Conservation (phyloP, 2,888 invertebrate species). For the Drosophila testacea region DNA sequence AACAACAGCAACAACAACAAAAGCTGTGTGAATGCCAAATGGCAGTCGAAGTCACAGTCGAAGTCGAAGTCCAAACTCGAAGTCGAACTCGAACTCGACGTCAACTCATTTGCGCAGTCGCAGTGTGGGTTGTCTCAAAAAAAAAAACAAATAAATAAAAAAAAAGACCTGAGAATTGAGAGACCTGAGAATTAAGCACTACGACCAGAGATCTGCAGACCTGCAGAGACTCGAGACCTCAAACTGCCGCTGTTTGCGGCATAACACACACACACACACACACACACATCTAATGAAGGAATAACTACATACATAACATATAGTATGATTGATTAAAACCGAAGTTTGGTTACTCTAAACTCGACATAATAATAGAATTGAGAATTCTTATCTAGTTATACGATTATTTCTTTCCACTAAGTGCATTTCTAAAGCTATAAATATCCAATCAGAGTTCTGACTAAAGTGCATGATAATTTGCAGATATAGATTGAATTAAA, state of each 20-base stretch:
- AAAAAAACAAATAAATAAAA: slow-evolving; percentile 1
- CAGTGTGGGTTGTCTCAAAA: slow-evolving; percentile 55
- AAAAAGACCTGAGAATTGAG: background rate
- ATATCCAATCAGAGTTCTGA: too few relatives aligned
- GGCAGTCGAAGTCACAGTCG: slow-evolving; percentile 46
- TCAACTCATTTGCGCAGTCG: slow-evolving; percentile 34
- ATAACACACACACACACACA: slow-evolving; percentile 21
- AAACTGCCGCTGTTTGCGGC: slow-evolving; percentile 34
- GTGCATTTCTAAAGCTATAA: background rate
- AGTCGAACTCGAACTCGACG: slow-evolving; percentile 29
- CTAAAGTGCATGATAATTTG: too few relatives aligned
- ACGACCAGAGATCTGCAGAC: slow-evolving; percentile 18
- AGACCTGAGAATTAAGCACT: slow-evolving; percentile 13
- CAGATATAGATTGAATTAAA: too few relatives aligned
- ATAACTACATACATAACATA: too few relatives aligned
- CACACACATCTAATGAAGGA: background rate
- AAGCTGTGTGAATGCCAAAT: slow-evolving; percentile 65
- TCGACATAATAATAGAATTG: background rate
- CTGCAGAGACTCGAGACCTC: slow-evolving; percentile 15
- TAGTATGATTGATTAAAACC: slow-evolving; percentile 1
- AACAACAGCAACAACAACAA: slow-evolving; percentile 33
- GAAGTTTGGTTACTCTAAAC: slow-evolving; percentile 9
- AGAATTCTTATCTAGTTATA: background rate
- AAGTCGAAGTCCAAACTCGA: slow-evolving; percentile 28
- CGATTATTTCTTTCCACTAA: background rate